Evolutionary conservation across 2,888 invertebrate species (phyloP), one percentile per base, ranked within the genome.

Genomic region (Microchrysa polita): DNA sequence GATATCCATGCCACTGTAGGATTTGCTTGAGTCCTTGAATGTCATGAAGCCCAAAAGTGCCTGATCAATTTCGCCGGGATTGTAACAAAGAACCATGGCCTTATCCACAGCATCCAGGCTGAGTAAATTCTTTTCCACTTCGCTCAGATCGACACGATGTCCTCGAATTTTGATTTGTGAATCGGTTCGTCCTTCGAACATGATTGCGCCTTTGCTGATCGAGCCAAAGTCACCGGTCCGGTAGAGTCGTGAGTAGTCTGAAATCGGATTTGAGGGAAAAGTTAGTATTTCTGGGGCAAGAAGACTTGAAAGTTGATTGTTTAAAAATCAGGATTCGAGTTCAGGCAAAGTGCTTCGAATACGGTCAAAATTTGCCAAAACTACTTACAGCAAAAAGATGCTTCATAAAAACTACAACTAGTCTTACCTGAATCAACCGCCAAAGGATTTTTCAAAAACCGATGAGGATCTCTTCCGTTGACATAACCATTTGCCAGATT

Each of bases 101-200:
- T 93, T 93, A 14, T 93, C 91, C 2, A 95, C 88, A 1, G 88
- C 89, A 0, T 88, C 86, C 0, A 92, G 83, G 4, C 87, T 86
- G 34, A 86, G 85, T 0, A 94, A 88, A 5, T 91, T 91, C 75
- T 90, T 89, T 80, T 96, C 95, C 0, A 96, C 91, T 86, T 96
- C 96, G 1, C 90, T 88, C 63, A 95, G 86, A 81, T 96, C 95
- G 0, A 96, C 93, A 10, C 95, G 86, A 80, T 96, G 93, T 0
- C 96, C 96, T 57, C 95, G 87, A 72, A 95, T 91, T 87, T 95
- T 96, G 48, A 92, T 88, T 82, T 95, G 95, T 0, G 94, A 92
- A 83, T 95, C 95, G 0, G 92, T 92, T 34, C 96, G 88, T 0
- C 96, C 96, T 78, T 95, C 93, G 80, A 90, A 95, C 73, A 90